Percentiles rank a stretch among this genome's conserved stretches.
phyloP scores from a whole-genome alignment of 2,888 invertebrate species.

The Litoditis marina region DNA sequence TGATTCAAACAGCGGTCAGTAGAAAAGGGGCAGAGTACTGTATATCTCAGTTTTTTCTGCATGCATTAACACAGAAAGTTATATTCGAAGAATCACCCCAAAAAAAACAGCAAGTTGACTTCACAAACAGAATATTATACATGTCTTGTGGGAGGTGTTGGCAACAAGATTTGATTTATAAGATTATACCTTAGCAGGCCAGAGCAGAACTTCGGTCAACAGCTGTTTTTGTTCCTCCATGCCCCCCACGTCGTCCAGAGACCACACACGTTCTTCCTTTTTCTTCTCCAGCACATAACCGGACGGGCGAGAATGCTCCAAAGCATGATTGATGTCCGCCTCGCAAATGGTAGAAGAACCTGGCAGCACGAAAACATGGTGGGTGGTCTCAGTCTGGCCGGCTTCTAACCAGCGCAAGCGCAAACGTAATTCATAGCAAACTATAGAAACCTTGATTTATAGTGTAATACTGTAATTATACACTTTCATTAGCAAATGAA shows the following conservation, averaged over 20 bases:
- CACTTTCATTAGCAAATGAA: no score
- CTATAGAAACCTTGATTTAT: background rate
- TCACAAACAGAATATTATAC: no score
- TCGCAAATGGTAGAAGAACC: background rate
- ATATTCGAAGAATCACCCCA: background rate
- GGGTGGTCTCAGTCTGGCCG: no score
- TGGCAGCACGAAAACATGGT: background rate
- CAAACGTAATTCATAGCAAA: background rate
- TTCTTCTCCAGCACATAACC: constrained; percentile 6
- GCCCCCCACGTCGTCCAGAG: constrained; percentile 48
- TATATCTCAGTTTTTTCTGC: no score
- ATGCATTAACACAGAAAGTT: no score
- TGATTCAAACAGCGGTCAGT: background rate
- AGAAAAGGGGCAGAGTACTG: no score
- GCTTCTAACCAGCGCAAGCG: background rate
- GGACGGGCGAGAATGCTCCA: constrained; percentile 11
- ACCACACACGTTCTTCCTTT: constrained; percentile 19
- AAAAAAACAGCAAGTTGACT: no score
- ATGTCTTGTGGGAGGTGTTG: no score
- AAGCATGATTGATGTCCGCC: constrained; percentile 9
- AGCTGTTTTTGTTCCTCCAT: constrained; percentile 45
- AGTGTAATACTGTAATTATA: background rate
- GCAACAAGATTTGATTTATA: background rate
- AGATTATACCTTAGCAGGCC: constrained; percentile 55
- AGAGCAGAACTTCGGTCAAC: constrained; percentile 51